A percentile compares a stretch with the other conserved stretches of the same genome.
Conservation (phyloP, 1,140 invertebrate species). For the Procambarus clarkii region DNA sequence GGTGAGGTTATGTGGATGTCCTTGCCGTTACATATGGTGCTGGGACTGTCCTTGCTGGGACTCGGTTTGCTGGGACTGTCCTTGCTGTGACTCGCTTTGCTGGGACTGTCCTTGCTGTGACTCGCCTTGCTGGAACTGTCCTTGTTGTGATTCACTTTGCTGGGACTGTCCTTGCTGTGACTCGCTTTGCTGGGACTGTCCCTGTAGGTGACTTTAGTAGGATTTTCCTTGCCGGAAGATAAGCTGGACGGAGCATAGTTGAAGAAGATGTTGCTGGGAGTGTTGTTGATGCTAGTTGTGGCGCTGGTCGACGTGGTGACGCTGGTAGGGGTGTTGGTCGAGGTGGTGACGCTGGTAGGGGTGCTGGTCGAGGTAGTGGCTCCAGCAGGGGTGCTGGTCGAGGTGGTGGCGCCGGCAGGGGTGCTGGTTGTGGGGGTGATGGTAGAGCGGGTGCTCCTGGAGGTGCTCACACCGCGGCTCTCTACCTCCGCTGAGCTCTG, state of each 20-base stretch:
- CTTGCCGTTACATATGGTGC: background rate
- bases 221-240: background rate
- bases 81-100: background rate
- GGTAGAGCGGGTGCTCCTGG: background rate
- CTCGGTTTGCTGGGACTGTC: background rate
- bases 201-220: conserved; percentile 6
- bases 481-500: conserved; percentile 48
- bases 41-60: background rate
- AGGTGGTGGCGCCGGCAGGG: background rate
- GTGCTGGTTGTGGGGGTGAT: background rate
- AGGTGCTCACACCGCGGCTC: conserved; percentile 44
- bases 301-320: background rate
- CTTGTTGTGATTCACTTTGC: background rate
- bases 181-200: background rate
- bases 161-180: background rate
- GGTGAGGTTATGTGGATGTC: background rate
- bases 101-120: background rate
- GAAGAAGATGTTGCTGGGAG: background rate
- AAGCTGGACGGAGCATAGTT: background rate
- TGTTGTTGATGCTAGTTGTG: background rate
- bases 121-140: conserved; percentile 6
- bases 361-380: background rate
- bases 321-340: background rate
- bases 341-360: background rate
- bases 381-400: background rate